Evolutionary conservation across 2,113 vertebrate genomes (phyloP), one percentile per base, ranked within the genome.

Genomic region (Sceloporus tristichus): DNA sequence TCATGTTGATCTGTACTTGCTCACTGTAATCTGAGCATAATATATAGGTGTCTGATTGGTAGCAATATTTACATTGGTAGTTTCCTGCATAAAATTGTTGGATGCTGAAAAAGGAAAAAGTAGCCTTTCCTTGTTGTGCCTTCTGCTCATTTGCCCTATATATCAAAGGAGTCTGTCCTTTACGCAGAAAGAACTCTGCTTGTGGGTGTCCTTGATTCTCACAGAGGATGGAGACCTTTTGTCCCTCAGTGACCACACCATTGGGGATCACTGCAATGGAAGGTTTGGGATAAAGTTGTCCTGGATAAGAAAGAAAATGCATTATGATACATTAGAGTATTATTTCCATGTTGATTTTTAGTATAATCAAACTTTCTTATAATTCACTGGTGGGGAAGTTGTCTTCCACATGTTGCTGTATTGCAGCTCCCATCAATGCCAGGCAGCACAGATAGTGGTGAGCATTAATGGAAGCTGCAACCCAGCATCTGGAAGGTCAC

Each of bases 111-210:
- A 86, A 23, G 62, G 40, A 10, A 54, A 79, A 79, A 16, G 16
- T 4, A 68, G 5, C 27, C 4, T 42, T 56, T 38, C 27, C 27
- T 4, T n/a, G 9, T 8, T 14, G 4, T 25, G 73, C 1, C 29
- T n/a, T 6, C 25, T 4, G 7, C 19, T 2, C 27, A 29, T 0
- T 10, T 9, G 9, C 6, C 4, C 1, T 2, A 3, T 34, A 38
- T 1, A 3, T 9, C 9, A 10, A 66, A 16, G 40, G 5, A 27
- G 19, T 3, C 9, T 9, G 11, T 76, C 65, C 25, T 23, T 76
- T 53, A 14, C 9, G 0, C 4, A 86, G 27, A 23, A 2, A 34
- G 3, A 68, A 86, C 23, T 8, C 16, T 7, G 9, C 42, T 4
- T 8, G 4, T 79, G 0, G 9, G 29, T 23, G 3, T 7, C 3